Evolutionary conservation across 2,888 invertebrate genomes (phyloP), one percentile per base, ranked within the genome.

Genomic region (Osmoderma eremita): DNA sequence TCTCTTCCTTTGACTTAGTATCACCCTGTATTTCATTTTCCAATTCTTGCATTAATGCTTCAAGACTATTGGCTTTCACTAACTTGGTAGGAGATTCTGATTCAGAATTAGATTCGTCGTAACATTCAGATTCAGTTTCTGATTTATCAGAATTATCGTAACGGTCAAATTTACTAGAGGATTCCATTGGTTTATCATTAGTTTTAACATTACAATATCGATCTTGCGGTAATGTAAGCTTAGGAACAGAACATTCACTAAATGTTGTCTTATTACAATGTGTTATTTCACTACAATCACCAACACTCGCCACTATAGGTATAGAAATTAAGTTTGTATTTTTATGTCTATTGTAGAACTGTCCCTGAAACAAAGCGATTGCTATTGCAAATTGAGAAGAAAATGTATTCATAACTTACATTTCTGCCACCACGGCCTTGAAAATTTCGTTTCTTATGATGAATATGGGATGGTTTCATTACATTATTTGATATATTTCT

Each of bases 291-390:
- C 30, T 36, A 13, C 13, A n/a, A 15, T 76, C 72, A 41, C 72
- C 51, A 65, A 78, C 77, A 39, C 79, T 77, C 20, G 80, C 79
- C 41, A 83, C 78, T 42, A 84, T 83, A 53, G 83, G 81, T 48
- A 86, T 84, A 36, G 85, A 81, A 69, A 86, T 86, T 22, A 86
- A 75, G 74, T 85, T 86, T 22, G 84, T 80, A 72, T 83, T 85
- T 51, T 79, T 72, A 13, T 70, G 67, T 69, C 78, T 73, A 45
- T 73, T 76, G 54, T 73, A 74, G 54, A 76, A 79, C 36, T 78
- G 75, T 20, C 77, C 78, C 80, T 81, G 67, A 38, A 75, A 73
- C 48, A 45, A 61, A 45, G 17, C 15, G 12, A 39, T 15, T 15
- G 17, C 5, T 63, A 62, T 51, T 63, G 18, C 15, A 12, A 8